A percentile compares a stretch with the other conserved stretches of the same genome.
Conservation (phyloP, 1,140 invertebrate species). For the Daktulosphaira vitifoliae region DNA sequence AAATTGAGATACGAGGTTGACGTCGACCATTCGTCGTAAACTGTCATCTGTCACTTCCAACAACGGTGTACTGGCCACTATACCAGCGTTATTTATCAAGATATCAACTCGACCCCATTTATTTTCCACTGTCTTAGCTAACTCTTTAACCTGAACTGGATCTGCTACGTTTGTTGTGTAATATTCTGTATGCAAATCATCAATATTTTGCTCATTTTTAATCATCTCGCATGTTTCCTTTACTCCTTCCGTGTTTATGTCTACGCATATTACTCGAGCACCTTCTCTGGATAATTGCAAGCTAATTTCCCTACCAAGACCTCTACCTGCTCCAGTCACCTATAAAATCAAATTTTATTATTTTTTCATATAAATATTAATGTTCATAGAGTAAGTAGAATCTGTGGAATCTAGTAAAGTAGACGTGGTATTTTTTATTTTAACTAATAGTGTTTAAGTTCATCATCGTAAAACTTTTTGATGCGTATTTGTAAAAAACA, state of each 20-base stretch:
- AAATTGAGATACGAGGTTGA: constrained; percentile 40
- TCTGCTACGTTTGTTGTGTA: constrained; percentile 44
- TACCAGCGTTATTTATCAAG: constrained; percentile 41
- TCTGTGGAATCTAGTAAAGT: no score
- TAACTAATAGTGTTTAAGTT: no score
- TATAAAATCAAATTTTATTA: constrained; percentile 42
- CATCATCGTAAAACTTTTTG: no score
- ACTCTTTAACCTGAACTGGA: constrained; percentile 36
- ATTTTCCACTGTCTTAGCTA: constrained; percentile 36
- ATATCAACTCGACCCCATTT: constrained; percentile 39
- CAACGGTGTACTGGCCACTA: constrained; percentile 37
- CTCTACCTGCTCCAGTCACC: constrained; percentile 61
- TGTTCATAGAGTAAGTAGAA: no score
- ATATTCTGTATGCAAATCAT: neutral
- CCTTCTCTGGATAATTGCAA: constrained; percentile 54
- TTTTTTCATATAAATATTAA: no score
- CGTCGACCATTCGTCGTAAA: constrained; percentile 38
- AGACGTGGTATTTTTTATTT: no score
- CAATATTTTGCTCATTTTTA: constrained; percentile 36
- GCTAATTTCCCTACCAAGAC: constrained; percentile 58
- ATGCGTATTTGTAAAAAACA: no score
- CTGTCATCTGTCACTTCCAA: constrained; percentile 29
- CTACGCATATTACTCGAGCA: constrained; percentile 56
- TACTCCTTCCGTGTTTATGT: constrained; percentile 51
- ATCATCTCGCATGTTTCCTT: constrained; percentile 46